Evolutionary conservation across 2,888 invertebrate genomes (phyloP).

Genomic region (Rhogogaster chlorosoma): DNA sequence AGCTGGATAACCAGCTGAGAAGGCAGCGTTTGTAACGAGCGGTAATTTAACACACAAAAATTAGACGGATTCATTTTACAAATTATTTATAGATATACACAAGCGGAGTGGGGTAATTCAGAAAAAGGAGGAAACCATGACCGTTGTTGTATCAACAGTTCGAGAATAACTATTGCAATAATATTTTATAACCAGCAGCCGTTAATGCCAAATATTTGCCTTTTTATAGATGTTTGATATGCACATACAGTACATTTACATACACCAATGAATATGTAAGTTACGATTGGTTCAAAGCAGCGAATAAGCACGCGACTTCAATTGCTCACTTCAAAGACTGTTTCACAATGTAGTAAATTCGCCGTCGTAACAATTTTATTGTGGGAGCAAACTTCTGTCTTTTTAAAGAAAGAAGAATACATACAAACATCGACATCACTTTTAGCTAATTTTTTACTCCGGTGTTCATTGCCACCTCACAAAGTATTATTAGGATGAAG

Average conservation of each 20-base stretch:
- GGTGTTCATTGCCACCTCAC: background rate
- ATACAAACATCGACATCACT: constrained; percentile 3
- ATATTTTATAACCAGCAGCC: constrained; percentile 11
- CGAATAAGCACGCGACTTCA: background rate
- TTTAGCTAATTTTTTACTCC: background rate
- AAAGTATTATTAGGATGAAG: background rate
- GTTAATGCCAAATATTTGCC: constrained; percentile 39
- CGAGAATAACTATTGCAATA: constrained; percentile 15
- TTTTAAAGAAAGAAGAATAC: background rate
- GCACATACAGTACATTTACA: background rate
- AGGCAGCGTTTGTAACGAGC: constrained; percentile 65
- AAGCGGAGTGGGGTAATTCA: background rate
- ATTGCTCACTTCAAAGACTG: constrained; percentile 29
- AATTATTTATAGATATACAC: background rate
- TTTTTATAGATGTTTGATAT: constrained; percentile 32
- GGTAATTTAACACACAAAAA: background rate
- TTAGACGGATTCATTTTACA: background rate
- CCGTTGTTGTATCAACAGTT: background rate
- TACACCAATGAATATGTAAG: background rate
- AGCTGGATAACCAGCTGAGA: constrained; percentile 79
- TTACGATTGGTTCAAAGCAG: background rate
- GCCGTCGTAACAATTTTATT: constrained; percentile 20
- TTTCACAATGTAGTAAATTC: constrained; percentile 11
- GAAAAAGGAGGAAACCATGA: background rate
- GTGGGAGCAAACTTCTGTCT: constrained; percentile 6